Conservation (phyloP, 2,797 vertebrate species). For the Pantherophis alleghaniensis region DNA sequence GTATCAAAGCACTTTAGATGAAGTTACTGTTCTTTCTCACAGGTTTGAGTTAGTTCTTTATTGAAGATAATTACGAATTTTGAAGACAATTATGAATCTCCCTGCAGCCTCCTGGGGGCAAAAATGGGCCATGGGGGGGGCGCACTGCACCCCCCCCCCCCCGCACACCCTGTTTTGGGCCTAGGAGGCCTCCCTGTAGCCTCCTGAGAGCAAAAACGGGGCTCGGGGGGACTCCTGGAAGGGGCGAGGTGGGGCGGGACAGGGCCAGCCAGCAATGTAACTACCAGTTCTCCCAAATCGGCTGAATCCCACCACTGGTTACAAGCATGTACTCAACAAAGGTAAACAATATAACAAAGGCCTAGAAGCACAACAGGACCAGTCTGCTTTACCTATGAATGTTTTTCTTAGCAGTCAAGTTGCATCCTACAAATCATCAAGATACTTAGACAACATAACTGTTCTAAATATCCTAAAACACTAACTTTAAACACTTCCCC, state of each 20-base stretch:
- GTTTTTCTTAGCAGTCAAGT: background rate
- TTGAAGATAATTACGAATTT: background rate
- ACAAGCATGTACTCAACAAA: background rate
- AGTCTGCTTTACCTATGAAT: background rate
- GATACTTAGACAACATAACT: background rate
- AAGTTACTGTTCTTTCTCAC: background rate
- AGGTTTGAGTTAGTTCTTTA: background rate
- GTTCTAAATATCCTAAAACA: background rate
- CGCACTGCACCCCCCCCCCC: fast-evolving
- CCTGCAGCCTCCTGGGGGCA: too few relatives aligned
- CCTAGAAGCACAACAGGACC: background rate
- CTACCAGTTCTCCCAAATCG: too few relatives aligned
- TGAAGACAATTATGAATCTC: too few relatives aligned
- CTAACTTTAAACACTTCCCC: background rate
- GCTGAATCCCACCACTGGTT: background rate
- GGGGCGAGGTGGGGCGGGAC: too few relatives aligned
- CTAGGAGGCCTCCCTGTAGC: too few relatives aligned
- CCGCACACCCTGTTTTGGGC: too few relatives aligned
- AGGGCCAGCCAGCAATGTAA: too few relatives aligned
- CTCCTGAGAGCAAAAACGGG: too few relatives aligned
- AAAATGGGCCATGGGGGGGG: too few relatives aligned
- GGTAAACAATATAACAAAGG: background rate
- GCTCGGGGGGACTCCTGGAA: too few relatives aligned
- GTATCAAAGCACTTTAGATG: background rate
- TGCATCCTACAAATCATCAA: background rate